phyloP scores from a whole-genome alignment of 2,797 vertebrate species.

The Gymnopithys bicolor region DNA sequence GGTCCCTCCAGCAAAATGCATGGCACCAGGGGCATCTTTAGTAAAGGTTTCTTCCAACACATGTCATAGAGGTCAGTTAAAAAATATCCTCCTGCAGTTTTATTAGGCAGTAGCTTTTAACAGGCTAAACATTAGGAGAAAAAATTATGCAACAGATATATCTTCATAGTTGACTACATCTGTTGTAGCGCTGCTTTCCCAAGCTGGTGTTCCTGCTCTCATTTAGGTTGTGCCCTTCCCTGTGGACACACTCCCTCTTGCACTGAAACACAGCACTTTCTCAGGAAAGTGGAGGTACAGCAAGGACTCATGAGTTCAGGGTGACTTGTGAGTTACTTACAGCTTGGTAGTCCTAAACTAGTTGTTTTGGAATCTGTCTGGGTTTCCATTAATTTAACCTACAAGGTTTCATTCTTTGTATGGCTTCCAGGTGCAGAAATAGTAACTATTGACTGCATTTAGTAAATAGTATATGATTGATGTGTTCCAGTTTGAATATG shows the following conservation, averaged over 20 bases:
- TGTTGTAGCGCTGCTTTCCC: not conserved
- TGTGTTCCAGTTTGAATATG: not conserved
- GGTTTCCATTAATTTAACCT: not conserved
- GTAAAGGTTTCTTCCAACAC: not conserved
- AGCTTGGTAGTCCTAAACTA: not conserved
- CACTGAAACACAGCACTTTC: not conserved
- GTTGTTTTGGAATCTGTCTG: not conserved
- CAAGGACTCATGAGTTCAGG: not conserved
- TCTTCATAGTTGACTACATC: not conserved
- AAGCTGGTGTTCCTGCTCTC: not conserved
- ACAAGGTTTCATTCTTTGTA: not conserved
- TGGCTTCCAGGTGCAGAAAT: not conserved
- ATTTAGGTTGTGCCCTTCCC: not conserved
- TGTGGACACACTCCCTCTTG: not conserved
- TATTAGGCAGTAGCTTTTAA: not conserved
- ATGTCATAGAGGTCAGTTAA: not conserved
- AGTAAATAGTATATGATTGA: not conserved
- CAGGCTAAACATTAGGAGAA: not conserved
- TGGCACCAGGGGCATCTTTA: not conserved
- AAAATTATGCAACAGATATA: not conserved
- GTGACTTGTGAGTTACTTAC: not conserved
- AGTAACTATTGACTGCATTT: not conserved
- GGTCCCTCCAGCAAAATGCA: conserved; percentile 30
- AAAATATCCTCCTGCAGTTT: not conserved
- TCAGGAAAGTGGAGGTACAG: not conserved